Evolutionary conservation across 2,797 vertebrate species (phyloP).

Genomic region (Ctenopoma multispine): DNA sequence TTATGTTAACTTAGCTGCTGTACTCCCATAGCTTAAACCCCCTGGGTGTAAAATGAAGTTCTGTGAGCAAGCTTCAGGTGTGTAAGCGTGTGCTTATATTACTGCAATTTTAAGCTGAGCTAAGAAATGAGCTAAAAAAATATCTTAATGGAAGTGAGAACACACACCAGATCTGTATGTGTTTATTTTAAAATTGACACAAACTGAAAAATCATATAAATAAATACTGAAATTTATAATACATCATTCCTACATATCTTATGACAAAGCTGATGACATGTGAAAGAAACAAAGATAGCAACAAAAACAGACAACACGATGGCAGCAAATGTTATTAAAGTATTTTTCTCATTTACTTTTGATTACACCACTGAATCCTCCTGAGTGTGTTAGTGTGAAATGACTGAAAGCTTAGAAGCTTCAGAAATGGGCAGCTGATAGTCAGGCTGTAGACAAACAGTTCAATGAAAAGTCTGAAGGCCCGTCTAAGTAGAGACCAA

Average conservation of each 20-base stretch:
- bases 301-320: too few relatives aligned
- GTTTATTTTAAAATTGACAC: not conserved
- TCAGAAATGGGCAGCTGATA: constrained; percentile 19
- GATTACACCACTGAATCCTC: constrained; percentile 30
- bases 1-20: constrained; percentile 41
- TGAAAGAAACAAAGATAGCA: too few relatives aligned
- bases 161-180: not conserved
- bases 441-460: constrained; percentile 22
- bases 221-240: not conserved
- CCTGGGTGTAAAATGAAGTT: not conserved
- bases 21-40: constrained; percentile 27
- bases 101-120: not conserved
- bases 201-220: too few relatives aligned
- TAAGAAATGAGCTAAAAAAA: not conserved
- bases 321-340: too few relatives aligned
- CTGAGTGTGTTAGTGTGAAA: constrained; percentile 7
- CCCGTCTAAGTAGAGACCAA: constrained; percentile 6
- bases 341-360: too few relatives aligned
- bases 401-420: constrained; percentile 21
- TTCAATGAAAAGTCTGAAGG: not conserved
- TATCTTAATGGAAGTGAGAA: not conserved
- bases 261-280: too few relatives aligned
- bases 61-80: not conserved
- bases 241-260: constrained; percentile 4
- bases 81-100: not conserved